Conservation (phyloP, 1,140 invertebrate genomes). For the Drosophila guanche region DNA sequence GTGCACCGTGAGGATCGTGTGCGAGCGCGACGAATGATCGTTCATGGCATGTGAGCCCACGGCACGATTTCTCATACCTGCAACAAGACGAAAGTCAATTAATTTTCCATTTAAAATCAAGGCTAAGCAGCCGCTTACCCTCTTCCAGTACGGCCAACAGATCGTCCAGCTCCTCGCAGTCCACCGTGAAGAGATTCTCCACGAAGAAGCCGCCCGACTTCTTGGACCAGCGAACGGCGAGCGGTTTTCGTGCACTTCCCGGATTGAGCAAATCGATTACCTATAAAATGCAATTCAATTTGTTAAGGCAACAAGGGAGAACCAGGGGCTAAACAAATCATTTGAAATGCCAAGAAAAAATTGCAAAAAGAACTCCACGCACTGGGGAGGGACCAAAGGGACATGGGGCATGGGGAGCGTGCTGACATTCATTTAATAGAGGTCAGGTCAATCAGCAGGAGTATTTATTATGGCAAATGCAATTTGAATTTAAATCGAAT, state of each 20-base stretch:
- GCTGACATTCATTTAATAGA: constrained; percentile 57
- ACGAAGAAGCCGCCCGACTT: constrained; percentile 96
- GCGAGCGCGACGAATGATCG: constrained; percentile 96
- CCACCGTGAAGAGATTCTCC: constrained; percentile 96
- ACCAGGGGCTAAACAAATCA: constrained; percentile 59
- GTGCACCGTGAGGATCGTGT: constrained; percentile 96
- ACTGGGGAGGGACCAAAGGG: constrained; percentile 30
- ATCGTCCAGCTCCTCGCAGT: constrained; percentile 97
- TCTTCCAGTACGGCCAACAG: constrained; percentile 96
- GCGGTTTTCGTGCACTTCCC: constrained; percentile 90
- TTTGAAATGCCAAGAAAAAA: constrained; percentile 67
- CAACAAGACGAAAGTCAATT: not conserved
- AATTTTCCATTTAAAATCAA: too few relatives aligned
- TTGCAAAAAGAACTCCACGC: constrained; percentile 50
- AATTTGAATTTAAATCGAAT: constrained; percentile 50
- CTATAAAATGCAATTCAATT: constrained; percentile 85
- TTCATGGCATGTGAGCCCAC: constrained; percentile 98
- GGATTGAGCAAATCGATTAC: constrained; percentile 97
- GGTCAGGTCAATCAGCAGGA: constrained; percentile 62
- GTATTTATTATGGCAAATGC: constrained; percentile 32
- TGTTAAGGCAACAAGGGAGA: constrained; percentile 55
- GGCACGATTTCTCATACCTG: constrained; percentile 92
- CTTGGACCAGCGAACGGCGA: constrained; percentile 96
- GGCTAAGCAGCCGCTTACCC: constrained; percentile 85
- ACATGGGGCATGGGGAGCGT: constrained; percentile 4